Base-by-base conservation (phyloP, 2,888 invertebrate species). In the Helleia helle region DNA sequence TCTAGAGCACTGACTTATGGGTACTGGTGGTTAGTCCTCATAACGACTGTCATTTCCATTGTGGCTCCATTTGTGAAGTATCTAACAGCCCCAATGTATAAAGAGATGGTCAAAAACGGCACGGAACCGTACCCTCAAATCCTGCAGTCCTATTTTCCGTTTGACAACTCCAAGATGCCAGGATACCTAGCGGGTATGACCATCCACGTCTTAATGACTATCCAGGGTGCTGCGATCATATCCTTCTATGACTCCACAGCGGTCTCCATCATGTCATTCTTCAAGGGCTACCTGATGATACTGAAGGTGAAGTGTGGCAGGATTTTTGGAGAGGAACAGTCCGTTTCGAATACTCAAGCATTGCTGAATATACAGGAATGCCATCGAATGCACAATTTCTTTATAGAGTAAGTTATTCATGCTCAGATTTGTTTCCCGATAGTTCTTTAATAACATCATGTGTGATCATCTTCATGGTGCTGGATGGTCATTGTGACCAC, bases 131-230 rank as follows among this genome's bases (percentile, higher is more conserved):
- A 64, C 15, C 73, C 75, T 0, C 67, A 67, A 43, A 69, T 79
- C 29, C 30, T 76, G 18, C 58, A 51, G 47, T 68, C 70, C 1
- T 79, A 79, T 79, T 71, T 72, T 42, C 79, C 80, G 0, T 74
- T 76, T 44, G 61, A 79, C 47, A 62, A 63, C 24, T 60, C 51
- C 1, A 59, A 57, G 40, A 58, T 64, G 54, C 68, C 73, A 1
- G 79, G 73, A 1, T 76, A 70, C 48, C 26, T 59, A 1, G 48
- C 52, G n/a, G 59, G 62, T 2, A 42, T 61, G 24, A 13, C 59
- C 3, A 24, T 68, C 11, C 70, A 79, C n/a, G 42, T 66, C 0
- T 2, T 52, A 1, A 60, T 74, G 56, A 53, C 55, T 1, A 50
- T 43, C 2, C 62, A 68, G 39, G 74, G 72, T 1, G 46, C 65